Evolutionary conservation across 2,797 vertebrate species (phyloP), one percentile per base, ranked within the genome.

Genomic region (Melanotaenia boesemani): DNA sequence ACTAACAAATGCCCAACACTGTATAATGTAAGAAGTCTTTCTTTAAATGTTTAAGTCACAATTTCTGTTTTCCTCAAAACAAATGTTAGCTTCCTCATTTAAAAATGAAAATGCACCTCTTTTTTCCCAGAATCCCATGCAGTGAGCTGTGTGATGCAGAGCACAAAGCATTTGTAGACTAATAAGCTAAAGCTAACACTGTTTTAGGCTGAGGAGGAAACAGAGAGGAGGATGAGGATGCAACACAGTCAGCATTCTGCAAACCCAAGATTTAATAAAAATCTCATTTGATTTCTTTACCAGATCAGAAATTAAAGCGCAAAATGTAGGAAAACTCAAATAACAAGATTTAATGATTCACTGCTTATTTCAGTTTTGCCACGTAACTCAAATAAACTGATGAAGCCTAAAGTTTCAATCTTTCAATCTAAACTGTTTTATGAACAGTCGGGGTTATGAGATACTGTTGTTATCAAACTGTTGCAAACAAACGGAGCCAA

Each of bases 161-260:
- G 71, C 2, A 36, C 6, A 7, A 34, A 67, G 63, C 62, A 62
- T 59, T 76, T 71, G 62, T 67, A 76, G 81, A 80, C 28, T 66
- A 60, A 54, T 85, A 74, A 67, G 72, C 11, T 64, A 81, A 69
- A 82, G 64, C 81, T 86, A 41, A 41, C 15, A 13, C 34, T 32
- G 3, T 76, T 48, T 76, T 2, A 26, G 26, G 26, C 26, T 2
- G 26, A 26, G 26, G 26, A 26, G 26, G 26, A 26, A 26, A 26
- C 26, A 26, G 2, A 26, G 26, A 26, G 26, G 26, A 26, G 26
- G 26, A 24, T 54, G n/a, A 54, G 9, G 8, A 26, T 54, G 50
- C 20, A 48, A 3, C 46, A 20, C 18, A 18, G 32, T 54, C 63
- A 4, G n/a, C 32, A 26, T 65, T 46, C 46, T 37, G 63, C 48